These are phyloP conservation scores for Ptychochromis oligacanthus DNA, from an alignment of 2,113 vertebrate species.

Conservation along the genomic window DNA sequence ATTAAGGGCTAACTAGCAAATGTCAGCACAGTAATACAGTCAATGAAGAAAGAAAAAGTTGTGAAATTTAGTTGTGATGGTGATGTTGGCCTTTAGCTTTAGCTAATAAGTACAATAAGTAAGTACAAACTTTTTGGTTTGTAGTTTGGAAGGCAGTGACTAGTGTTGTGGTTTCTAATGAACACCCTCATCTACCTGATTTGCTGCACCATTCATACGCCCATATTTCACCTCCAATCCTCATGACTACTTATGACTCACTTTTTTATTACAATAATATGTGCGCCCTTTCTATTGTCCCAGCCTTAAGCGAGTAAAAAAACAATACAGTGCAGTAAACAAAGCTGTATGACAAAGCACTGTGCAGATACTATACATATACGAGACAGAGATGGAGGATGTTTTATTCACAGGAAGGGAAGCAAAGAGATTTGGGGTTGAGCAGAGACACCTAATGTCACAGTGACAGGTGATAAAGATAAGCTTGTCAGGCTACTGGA, in stretches of 20 bases:
- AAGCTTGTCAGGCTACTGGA: slow-evolving; percentile 60
- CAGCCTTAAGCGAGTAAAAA: no score
- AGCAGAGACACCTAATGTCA: slow-evolving; percentile 55
- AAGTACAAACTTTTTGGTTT: not conserved
- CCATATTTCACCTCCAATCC: not conserved
- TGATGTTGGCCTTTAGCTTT: not conserved
- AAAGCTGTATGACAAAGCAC: not conserved
- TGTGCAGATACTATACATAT: not conserved
- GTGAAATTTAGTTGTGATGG: not conserved
- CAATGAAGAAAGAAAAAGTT: not conserved
- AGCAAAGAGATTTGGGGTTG: slow-evolving; percentile 23
- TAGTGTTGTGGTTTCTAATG: not conserved
- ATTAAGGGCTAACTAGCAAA: not conserved
- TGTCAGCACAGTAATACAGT: not conserved
- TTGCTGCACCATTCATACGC: no score
- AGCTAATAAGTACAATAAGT: no score
- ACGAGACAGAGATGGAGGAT: not conserved
- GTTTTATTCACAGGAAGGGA: slow-evolving; percentile 1
- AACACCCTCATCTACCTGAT: not conserved
- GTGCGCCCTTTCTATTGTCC: no score
- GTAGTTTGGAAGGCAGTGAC: not conserved
- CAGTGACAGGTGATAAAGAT: slow-evolving; percentile 73
- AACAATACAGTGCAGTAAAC: not conserved
- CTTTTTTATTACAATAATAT: no score
- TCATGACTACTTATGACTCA: no score